Evolutionary conservation across 2,888 invertebrate species (phyloP), one percentile per base, ranked within the genome.

Genomic region (Temnothorax rugatulus): DNA sequence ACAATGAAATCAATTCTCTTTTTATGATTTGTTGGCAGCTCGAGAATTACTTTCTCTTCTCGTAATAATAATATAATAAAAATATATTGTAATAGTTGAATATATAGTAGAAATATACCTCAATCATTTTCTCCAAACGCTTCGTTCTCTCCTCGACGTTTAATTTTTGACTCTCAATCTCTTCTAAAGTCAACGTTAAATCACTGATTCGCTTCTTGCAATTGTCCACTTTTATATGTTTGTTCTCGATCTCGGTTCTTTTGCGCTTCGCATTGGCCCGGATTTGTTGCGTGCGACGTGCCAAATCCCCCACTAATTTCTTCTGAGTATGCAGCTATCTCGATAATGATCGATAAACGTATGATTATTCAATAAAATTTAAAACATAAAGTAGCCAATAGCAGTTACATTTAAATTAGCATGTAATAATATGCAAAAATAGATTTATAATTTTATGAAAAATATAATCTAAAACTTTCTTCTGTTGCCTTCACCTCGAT

Each of bases 61-160:
- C 25, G 8, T 8, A 54, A 41, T 79, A 44, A 2, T 15, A 66
- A 47, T 18, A n/a, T 25, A 54, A 82, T 18, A 34, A 3, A 63
- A 64, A n/a, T 41, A 61, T 41, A 41, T 8, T 21, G 7, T 29
- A 29, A 59, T 25, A 25, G 5, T 7, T 66, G 1, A 41, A 64
- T 18, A 8, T 47, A 54, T 63, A 38, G 21, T 71, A 75, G 9
- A 83, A 41, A 61, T 75, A 74, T 88, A 95, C 95, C 87, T 96
- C 96, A 25, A 97, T 94, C 93, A 97, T 96, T 41, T 96, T 95
- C 91, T 97, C 96, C 9, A 97, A 94, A 90, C 96, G 96, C 76
- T 95, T 96, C 0, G 96, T 95, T 50, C 96, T 95, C 90, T 96
- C 96, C 59, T 96, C 96, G 0, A 96, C 95, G 34, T 96, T 95